A percentile compares a stretch with the other conserved stretches of the same genome.
Evolutionary conservation across 2,888 invertebrate species (phyloP).

Genomic region (Megalurothrips usitatus): DNA sequence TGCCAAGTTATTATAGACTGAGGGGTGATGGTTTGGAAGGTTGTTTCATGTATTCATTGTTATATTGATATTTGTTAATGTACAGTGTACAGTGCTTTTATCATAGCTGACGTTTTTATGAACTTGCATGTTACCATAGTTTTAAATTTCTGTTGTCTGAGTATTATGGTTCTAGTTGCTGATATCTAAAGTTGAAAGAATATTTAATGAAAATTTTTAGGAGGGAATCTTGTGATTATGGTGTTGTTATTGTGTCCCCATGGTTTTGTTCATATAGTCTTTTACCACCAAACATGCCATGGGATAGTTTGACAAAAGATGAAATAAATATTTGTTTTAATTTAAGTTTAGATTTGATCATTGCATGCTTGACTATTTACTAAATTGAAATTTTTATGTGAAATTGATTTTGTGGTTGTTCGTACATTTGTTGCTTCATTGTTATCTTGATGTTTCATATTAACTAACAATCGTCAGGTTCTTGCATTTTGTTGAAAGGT

Average conservation of each 20-base stretch:
- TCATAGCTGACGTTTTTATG: background rate
- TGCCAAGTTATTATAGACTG: conserved; percentile 16
- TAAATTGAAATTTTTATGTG: too few species aligned
- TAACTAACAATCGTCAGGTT: too few species aligned
- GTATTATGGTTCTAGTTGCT: background rate
- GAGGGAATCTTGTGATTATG: too few species aligned
- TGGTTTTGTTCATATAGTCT: too few species aligned
- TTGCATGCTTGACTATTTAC: too few species aligned
- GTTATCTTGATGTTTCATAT: too few species aligned
- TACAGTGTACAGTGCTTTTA: conserved; percentile 1
- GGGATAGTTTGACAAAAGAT: background rate
- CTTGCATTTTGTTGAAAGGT: too few species aligned
- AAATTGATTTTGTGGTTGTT: too few species aligned
- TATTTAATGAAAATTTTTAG: background rate
- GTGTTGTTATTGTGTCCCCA: too few species aligned
- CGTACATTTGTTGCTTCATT: too few species aligned
- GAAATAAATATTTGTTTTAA: background rate
- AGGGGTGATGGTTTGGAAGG: conserved; percentile 2
- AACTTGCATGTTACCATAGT: background rate
- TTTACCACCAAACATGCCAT: too few species aligned
- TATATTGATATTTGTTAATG: background rate
- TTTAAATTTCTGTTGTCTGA: background rate
- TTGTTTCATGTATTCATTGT: background rate
- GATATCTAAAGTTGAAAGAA: background rate
- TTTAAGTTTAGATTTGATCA: background rate